Evolutionary conservation across 2,888 invertebrate genomes (phyloP).

Genomic region (Syrista parreyssii): DNA sequence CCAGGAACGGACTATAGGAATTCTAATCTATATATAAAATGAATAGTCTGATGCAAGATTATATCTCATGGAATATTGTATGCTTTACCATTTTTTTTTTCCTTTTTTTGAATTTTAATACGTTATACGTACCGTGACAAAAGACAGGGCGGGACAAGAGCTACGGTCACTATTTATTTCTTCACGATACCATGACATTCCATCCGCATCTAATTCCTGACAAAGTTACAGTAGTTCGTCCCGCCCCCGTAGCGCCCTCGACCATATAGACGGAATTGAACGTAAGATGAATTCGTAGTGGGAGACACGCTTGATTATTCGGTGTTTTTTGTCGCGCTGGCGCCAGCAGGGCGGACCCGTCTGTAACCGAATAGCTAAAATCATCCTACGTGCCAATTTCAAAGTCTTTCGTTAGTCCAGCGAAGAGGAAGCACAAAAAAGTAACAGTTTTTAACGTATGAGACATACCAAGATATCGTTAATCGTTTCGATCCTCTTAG

Average conservation of each 20-base stretch:
- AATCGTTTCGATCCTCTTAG: neutral
- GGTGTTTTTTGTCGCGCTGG: constrained; percentile 46
- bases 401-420: neutral
- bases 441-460: neutral
- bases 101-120: neutral
- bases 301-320: constrained; percentile 49
- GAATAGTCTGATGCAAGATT: neutral
- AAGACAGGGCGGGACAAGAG: neutral
- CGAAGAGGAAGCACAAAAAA: neutral
- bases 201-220: constrained; percentile 8
- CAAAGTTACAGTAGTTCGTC: neutral
- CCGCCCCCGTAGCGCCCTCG: neutral
- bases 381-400: constrained; percentile 42
- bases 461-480: neutral
- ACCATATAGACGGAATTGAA: neutral
- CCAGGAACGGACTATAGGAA: neutral
- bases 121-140: neutral
- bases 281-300: neutral
- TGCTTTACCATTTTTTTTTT: neutral
- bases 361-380: constrained; percentile 34
- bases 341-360: constrained; percentile 45
- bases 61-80: neutral
- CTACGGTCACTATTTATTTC: neutral
- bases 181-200: neutral
- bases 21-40: neutral